Conservation (phyloP, 2,113 vertebrate genomes). For the Microtus montanus region DNA sequence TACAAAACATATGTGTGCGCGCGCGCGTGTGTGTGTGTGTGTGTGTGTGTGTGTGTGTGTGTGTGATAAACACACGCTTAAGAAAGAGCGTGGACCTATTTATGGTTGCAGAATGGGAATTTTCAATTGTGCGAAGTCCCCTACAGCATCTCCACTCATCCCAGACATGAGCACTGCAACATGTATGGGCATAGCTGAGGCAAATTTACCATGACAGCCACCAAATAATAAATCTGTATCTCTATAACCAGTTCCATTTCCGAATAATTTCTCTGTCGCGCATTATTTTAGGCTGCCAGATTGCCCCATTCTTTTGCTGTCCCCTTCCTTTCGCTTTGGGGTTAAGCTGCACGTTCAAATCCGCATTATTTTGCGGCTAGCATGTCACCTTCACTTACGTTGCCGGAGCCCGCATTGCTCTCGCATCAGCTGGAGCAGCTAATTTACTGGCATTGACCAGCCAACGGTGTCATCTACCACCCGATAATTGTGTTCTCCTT, state of each 20-base stretch:
- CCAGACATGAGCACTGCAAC: conserved; percentile 75
- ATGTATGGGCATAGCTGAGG: conserved; percentile 75
- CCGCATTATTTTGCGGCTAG: conserved; percentile 85
- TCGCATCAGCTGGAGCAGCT: conserved; percentile 83
- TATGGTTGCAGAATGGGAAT: conserved; percentile 64
- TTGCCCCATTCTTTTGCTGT: conserved; percentile 79
- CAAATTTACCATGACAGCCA: conserved; percentile 84
- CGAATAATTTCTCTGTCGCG: conserved; percentile 84
- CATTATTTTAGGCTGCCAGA: conserved; percentile 84
- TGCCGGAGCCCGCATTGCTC: conserved; percentile 78
- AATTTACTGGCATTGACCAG: conserved; percentile 88
- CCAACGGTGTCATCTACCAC: conserved; percentile 82
- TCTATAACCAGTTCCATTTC: conserved; percentile 83
- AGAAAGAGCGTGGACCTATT: conserved; percentile 40
- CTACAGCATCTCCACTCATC: conserved; percentile 61
- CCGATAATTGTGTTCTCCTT: conserved; percentile 83
- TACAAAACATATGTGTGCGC: not conserved
- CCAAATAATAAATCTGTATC: conserved; percentile 85
- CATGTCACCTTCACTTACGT: conserved; percentile 84
- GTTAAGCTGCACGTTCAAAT: conserved; percentile 83
- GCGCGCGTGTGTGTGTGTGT: not conserved
- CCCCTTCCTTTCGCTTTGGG: conserved; percentile 72
- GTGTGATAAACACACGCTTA: not conserved
- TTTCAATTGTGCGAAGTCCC: conserved; percentile 71
- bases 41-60: not conserved